Evolutionary conservation across 2,888 invertebrate species (phyloP).

Genomic region (Diachrysia chrysitis): DNA sequence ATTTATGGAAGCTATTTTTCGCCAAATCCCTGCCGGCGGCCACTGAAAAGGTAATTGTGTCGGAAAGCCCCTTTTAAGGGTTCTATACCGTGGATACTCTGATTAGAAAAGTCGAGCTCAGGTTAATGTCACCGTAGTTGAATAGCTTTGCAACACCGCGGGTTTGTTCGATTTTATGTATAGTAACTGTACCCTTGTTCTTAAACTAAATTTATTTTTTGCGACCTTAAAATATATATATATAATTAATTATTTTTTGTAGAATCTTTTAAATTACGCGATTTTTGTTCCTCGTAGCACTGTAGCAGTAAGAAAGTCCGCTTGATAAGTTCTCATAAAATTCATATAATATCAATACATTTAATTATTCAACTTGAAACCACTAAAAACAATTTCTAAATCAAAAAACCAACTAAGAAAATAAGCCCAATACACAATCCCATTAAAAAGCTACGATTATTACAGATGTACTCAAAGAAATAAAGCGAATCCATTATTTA

Average conservation of each 20-base stretch:
- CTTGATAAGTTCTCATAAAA: too few relatives aligned
- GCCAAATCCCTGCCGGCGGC: constrained; percentile 59
- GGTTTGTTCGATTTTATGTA: neutral
- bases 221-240: too few relatives aligned
- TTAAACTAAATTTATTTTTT: neutral
- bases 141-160: constrained; percentile 6
- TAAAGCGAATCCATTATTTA: constrained; percentile 4
- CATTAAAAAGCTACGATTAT: neutral
- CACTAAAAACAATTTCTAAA: too few relatives aligned
- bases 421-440: too few relatives aligned
- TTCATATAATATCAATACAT: too few relatives aligned
- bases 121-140: constrained; percentile 28
- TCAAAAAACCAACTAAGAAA: too few relatives aligned
- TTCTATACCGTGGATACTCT: constrained; percentile 37
- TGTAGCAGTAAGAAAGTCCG: too few relatives aligned
- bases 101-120: constrained; percentile 44
- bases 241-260: too few relatives aligned
- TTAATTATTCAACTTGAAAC: too few relatives aligned
- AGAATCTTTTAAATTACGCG: too few relatives aligned
- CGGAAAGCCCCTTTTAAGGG: constrained; percentile 49
- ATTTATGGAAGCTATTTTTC: constrained; percentile 63
- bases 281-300: too few relatives aligned
- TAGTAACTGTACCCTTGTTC: neutral
- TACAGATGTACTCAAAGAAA: constrained; percentile 10
- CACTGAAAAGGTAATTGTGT: constrained; percentile 64